Evolutionary conservation across 2,113 vertebrate species (phyloP), one percentile per base, ranked within the genome.

Genomic region (Peucedramus taeniatus): DNA sequence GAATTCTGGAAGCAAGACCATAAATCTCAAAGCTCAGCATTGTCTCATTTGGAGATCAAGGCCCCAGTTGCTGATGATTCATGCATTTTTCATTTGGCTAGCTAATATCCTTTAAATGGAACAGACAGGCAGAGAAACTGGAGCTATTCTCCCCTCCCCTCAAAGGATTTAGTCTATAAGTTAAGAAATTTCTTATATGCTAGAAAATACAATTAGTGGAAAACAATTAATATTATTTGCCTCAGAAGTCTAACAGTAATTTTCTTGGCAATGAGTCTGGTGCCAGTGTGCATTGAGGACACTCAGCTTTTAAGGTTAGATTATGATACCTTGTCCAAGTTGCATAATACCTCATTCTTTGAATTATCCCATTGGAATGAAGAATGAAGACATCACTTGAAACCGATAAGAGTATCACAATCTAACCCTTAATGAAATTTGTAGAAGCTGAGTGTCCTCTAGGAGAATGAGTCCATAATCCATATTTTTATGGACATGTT

Each of bases 11-110:
- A 97, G 96, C 96, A 96, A 78, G 54, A 93, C 76, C 86, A 94
- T 96, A 97, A 98, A 97, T 98, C 97, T 97, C 96, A 97, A 96
- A 96, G 96, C 94, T 97, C 96, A 97, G 94, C 95, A 96, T 87
- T 84, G 97, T 81, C 39, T 77, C 94, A 94, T 95, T 93, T 72
- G 16, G 90, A 96, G 94, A 97, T 93, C 96, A 94, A 86, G 90
- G 95, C 86, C 91, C 76, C 78, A 30, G 26, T 26, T 60, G 96
- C 85, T 89, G 97, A 98, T 77, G 97, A 97, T 97, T 98, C 95
- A 97, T 93, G 91, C 75, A 92, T 83, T 93, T 92, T 94, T 96
- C 91, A 96, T 95, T 93, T 90, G 95, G 95, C 89, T 97, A 96
- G 97, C 96, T 97, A 96, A 97, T 97, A 95, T 94, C 92, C 97